Conservation (phyloP, 2,888 invertebrate species). For the Trichopria drosophilae region DNA sequence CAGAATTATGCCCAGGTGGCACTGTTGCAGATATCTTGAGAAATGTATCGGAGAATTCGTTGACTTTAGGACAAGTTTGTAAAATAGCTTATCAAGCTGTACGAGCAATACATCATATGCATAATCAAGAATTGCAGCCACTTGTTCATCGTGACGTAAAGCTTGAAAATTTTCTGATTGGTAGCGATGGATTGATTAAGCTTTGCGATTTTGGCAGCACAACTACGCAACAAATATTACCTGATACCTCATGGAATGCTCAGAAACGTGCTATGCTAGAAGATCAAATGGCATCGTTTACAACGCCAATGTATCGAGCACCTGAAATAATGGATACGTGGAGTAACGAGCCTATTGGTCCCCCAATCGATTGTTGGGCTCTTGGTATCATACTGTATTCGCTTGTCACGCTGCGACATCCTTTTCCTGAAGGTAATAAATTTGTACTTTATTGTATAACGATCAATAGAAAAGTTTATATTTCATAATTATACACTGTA, state of each 20-base stretch:
- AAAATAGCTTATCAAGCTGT: slow-evolving; percentile 90
- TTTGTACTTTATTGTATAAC: not conserved
- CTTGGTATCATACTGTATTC: slow-evolving; percentile 93
- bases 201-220: slow-evolving; percentile 98
- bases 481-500: too few relatives aligned
- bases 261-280: slow-evolving; percentile 88
- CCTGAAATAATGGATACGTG: slow-evolving; percentile 99
- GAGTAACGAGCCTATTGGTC: slow-evolving; percentile 91
- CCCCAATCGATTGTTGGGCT: slow-evolving; percentile 94
- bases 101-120: slow-evolving; percentile 91
- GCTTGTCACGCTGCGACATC: slow-evolving; percentile 91
- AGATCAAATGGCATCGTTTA: slow-evolving; percentile 83
- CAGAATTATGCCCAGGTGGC: slow-evolving; percentile 87
- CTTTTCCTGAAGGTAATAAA: slow-evolving; percentile 84
- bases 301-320: slow-evolving; percentile 94
- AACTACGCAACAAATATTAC: slow-evolving; percentile 78
- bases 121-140: slow-evolving; percentile 81
- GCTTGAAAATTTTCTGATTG: slow-evolving; percentile 91
- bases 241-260: slow-evolving; percentile 90
- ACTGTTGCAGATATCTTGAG: slow-evolving; percentile 52
- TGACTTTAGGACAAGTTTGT: slow-evolving; percentile 72
- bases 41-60: slow-evolving; percentile 53
- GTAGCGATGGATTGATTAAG: slow-evolving; percentile 82
- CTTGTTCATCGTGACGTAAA: slow-evolving; percentile 95
- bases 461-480: not conserved